phyloP scores from a whole-genome alignment of 1,140 invertebrate species.

The Bombus confusus region DNA sequence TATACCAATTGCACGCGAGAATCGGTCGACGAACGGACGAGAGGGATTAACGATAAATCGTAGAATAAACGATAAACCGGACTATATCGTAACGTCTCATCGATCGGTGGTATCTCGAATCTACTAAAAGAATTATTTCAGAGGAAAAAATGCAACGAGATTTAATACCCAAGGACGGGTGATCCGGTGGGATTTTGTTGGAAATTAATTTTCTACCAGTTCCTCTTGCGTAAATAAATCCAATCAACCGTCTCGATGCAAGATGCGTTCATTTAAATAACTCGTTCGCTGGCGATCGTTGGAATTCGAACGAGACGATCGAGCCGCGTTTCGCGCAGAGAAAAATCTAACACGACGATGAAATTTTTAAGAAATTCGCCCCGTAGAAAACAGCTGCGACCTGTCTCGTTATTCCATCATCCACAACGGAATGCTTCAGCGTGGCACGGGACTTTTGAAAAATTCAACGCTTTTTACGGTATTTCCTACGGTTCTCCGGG shows the following conservation, averaged over 20 bases:
- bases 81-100: background rate
- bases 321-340: background rate
- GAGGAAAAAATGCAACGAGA: background rate
- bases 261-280: slow-evolving; percentile 20
- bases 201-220: slow-evolving; percentile 4
- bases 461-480: background rate
- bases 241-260: background rate
- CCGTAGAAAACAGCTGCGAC: background rate
- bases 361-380: background rate
- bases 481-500: background rate
- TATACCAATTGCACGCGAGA: background rate
- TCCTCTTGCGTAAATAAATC: background rate
- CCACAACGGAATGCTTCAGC: background rate
- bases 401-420: background rate
- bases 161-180: background rate
- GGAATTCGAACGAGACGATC: background rate
- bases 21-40: background rate
- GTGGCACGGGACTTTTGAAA: background rate
- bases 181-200: background rate
- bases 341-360: background rate
- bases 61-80: background rate
- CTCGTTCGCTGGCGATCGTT: background rate
- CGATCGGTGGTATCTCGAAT: background rate
- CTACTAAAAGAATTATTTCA: background rate
- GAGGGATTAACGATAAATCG: background rate